Conservation (phyloP, 2,888 invertebrate genomes). For the Brassicogethes aeneus region DNA sequence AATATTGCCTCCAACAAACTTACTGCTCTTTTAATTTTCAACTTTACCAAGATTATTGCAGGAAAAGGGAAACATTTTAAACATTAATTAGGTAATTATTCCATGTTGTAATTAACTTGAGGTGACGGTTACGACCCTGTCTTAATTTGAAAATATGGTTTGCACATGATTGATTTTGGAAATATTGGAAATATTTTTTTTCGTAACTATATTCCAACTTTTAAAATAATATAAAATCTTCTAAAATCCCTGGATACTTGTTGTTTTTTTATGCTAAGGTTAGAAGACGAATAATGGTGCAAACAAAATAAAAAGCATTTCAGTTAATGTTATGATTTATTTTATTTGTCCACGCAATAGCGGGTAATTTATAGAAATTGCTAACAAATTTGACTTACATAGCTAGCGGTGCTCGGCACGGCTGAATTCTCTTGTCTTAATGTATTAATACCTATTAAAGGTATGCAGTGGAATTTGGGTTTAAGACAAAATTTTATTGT, state of each 20-base stretch:
- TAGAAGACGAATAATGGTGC: no score
- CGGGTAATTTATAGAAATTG: background rate
- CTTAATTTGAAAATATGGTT: no score
- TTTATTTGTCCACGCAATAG: background rate
- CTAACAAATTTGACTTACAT: background rate
- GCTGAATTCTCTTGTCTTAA: background rate
- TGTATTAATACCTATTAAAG: no score
- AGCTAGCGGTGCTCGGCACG: background rate
- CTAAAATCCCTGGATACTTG: no score
- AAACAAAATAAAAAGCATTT: background rate
- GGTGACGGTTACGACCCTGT: no score
- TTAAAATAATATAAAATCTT: no score
- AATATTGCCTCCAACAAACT: background rate
- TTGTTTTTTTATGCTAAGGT: no score
- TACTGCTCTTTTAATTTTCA: background rate
- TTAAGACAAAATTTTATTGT: no score
- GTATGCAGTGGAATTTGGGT: no score
- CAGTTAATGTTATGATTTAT: background rate
- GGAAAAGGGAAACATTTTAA: background rate
- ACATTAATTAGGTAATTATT: background rate
- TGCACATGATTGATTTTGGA: no score
- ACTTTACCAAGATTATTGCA: background rate
- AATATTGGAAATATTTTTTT: no score
- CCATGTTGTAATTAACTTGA: background rate
- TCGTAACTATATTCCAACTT: no score